Conservation (phyloP, 1,140 invertebrate genomes). For the Calephelis nemesis region DNA sequence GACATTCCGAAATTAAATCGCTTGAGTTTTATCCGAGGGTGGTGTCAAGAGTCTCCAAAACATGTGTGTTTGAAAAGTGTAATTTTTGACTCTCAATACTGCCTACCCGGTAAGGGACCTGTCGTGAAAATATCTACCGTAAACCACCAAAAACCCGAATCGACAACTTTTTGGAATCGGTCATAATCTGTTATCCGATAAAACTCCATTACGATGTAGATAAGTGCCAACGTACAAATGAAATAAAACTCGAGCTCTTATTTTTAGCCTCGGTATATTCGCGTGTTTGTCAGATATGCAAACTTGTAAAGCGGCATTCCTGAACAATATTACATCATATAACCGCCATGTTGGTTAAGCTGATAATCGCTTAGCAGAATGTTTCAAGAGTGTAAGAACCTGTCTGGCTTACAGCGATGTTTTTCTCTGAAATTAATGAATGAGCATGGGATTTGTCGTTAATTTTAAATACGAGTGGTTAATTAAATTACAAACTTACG, state of each 20-base stretch:
- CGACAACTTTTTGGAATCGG: background rate
- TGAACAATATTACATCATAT: slow-evolving; percentile 50
- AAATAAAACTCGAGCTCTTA: slow-evolving; percentile 3
- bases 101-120: no score
- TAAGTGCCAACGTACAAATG: background rate
- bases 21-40: no score
- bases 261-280: slow-evolving; percentile 25
- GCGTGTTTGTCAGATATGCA: slow-evolving; percentile 37
- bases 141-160: no score
- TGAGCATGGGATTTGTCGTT: background rate
- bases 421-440: slow-evolving; percentile 22
- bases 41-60: no score
- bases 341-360: slow-evolving; percentile 38
- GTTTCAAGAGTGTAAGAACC: background rate
- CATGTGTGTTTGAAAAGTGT: no score
- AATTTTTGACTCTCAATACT: no score
- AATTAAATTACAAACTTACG: no score
- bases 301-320: slow-evolving; percentile 52
- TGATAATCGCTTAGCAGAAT: slow-evolving; percentile 34
- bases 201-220: background rate
- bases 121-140: no score
- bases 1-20: no score
- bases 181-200: background rate
- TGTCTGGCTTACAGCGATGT: slow-evolving; percentile 20
- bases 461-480: background rate